Conservation (phyloP, 2,797 vertebrate species). For the Pelobates cultripes region DNA sequence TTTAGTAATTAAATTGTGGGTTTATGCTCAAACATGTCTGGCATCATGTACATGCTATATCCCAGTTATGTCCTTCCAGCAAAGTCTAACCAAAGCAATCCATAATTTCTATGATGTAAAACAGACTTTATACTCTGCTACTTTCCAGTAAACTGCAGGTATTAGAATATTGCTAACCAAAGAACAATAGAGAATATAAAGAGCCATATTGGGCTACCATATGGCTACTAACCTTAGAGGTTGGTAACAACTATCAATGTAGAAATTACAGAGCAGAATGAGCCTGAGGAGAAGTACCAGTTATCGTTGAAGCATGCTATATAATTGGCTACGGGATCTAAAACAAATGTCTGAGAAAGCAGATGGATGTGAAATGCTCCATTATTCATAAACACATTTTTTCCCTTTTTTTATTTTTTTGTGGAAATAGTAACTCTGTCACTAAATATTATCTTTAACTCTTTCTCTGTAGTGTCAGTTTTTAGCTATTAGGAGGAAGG, state of each 20-base stretch:
- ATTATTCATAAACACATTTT: conserved; percentile 80
- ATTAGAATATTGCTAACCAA: conserved; percentile 69
- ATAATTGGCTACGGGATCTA: conserved; percentile 77
- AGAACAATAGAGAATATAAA: conserved; percentile 73
- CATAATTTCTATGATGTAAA: conserved; percentile 19
- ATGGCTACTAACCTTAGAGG: conserved; percentile 82
- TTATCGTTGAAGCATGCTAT: conserved; percentile 81
- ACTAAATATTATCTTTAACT: conserved; percentile 68
- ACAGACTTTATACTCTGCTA: neutral
- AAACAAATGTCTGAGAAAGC: conserved; percentile 78
- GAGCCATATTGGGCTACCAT: conserved; percentile 81
- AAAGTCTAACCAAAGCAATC: conserved; percentile 9
- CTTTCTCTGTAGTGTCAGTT: no score
- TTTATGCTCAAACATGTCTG: neutral
- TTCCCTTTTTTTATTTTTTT: conserved; percentile 62
- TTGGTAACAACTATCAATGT: conserved; percentile 78
- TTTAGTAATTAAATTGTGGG: no score
- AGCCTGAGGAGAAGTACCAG: conserved; percentile 78
- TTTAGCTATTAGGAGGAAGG: no score
- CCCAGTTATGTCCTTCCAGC: neutral
- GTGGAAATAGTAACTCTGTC: conserved; percentile 72
- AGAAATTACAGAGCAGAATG: conserved; percentile 79
- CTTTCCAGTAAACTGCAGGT: conserved; percentile 14
- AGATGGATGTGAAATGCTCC: conserved; percentile 85
- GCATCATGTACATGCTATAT: neutral